A percentile compares a stretch with the other conserved stretches of the same genome.
Evolutionary conservation across 2,797 vertebrate species (phyloP).

Genomic region (Coregonus sp.): DNA sequence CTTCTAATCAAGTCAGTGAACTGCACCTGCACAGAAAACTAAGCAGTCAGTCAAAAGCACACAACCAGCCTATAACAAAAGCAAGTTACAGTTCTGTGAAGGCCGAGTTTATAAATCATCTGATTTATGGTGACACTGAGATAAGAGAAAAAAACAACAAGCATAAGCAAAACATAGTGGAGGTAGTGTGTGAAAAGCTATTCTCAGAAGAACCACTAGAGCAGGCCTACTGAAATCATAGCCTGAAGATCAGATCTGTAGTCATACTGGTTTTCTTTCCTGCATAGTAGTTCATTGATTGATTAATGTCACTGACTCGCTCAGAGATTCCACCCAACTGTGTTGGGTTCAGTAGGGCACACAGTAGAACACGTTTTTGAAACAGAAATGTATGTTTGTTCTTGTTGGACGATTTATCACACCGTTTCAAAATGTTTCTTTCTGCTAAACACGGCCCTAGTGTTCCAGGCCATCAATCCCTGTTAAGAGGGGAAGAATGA

Average conservation of each 20-base stretch:
- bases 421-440: conserved; percentile 41
- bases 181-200: conserved; percentile 47
- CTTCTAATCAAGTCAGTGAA: conserved; percentile 47
- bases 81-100: conserved; percentile 67
- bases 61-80: conserved; percentile 63
- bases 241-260: background rate
- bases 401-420: background rate
- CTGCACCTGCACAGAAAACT: conserved; percentile 47
- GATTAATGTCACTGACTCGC: background rate
- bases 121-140: conserved; percentile 73
- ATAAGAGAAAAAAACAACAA: conserved; percentile 59
- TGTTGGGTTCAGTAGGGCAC: background rate
- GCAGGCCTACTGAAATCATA: background rate
- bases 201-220: background rate
- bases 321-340: background rate
- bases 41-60: conserved; percentile 67
- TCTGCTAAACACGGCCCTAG: conserved; percentile 25
- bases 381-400: background rate
- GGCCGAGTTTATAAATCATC: conserved; percentile 73
- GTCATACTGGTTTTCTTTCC: background rate
- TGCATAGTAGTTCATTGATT: background rate
- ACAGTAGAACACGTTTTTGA: background rate
- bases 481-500: background rate
- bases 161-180: conserved; percentile 66
- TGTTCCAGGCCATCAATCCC: background rate